phyloP scores from a whole-genome alignment of 2,113 vertebrate genomes.

The Delphinapterus leucas region DNA sequence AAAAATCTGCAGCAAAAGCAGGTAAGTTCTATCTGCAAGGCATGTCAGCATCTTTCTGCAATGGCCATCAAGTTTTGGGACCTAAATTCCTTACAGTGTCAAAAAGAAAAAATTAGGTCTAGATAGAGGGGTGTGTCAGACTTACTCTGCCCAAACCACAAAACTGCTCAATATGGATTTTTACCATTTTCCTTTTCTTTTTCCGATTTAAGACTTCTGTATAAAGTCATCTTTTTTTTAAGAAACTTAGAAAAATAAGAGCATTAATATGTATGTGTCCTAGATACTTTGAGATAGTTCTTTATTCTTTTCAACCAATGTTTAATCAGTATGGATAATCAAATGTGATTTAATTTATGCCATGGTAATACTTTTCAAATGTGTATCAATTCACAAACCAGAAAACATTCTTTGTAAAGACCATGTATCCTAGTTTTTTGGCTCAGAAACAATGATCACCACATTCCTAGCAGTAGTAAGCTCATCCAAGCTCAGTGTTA shows the following conservation, averaged over 20 bases:
- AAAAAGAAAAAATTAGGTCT: background rate
- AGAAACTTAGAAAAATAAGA: background rate
- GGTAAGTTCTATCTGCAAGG: background rate
- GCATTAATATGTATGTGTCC: slow-evolving; percentile 17
- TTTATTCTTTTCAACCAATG: slow-evolving; percentile 18
- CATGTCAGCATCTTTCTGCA: background rate
- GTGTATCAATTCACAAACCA: background rate
- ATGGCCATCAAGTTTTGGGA: background rate
- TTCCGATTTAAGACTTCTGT: background rate
- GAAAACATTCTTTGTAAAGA: slow-evolving; percentile 27
- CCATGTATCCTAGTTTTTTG: background rate
- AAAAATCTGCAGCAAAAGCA: background rate
- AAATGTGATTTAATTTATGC: slow-evolving; percentile 36
- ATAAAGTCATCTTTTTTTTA: background rate
- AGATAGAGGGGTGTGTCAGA: background rate
- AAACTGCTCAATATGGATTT: background rate
- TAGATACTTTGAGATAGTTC: background rate
- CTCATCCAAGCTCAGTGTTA: background rate
- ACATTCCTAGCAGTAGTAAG: background rate
- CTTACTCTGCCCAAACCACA: background rate
- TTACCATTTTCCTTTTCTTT: background rate
- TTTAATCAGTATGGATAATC: background rate
- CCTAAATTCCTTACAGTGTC: background rate
- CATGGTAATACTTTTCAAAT: slow-evolving; percentile 19
- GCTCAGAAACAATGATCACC: background rate